Base-by-base conservation (phyloP, 1,140 invertebrate genomes). In the Musca vetustissima region DNA sequence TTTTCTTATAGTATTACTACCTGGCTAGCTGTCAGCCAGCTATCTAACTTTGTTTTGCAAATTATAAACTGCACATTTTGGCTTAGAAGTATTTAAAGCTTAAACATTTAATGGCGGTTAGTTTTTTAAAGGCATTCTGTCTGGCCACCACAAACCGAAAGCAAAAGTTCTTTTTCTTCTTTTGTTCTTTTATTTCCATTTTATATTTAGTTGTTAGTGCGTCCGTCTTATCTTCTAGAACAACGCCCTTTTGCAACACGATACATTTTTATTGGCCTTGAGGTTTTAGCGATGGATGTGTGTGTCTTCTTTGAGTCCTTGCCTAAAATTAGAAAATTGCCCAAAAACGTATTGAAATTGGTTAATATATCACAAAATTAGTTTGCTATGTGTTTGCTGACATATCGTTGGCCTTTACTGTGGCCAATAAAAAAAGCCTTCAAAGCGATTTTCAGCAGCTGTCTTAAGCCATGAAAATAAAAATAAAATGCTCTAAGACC, bases 211-310 rank as follows among this genome's bases (percentile, higher is more conserved):
- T 32, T 28, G 32, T 36, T 36, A 61, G 22, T 61, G 57, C 19
- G n/a, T n/a, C n/a, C n/a, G n/a, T n/a, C n/a, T 43, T 61, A 36
- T 21, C 28, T 61, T 17, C 1, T 4, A 43, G 1, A 43, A 43
- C 17, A 61, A 59, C 57, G 57, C 57, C 57, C 28, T 61, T 61
- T 61, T 61, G 57, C 57, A 61, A 61, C 57, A 61, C 57, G 57
- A 61, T 61, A 36, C 57, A 21, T 61, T 59, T 61, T 61, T 24
- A 15, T 15, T 61, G 57, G 28, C 28, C 57, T 36, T 57, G 32
- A 36, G 57, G 0, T 61, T 21, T 61, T 36, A 59, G 55, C n/a
- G 36, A 43, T 11, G 36, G n/a, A 43, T 43, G 36, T 43, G 6
- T 43, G 6, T 11, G 3, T 3, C 28, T 43, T 6, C 36, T 28